Conservation (phyloP, 2,113 vertebrate species). For the Arothron firmamentum region DNA sequence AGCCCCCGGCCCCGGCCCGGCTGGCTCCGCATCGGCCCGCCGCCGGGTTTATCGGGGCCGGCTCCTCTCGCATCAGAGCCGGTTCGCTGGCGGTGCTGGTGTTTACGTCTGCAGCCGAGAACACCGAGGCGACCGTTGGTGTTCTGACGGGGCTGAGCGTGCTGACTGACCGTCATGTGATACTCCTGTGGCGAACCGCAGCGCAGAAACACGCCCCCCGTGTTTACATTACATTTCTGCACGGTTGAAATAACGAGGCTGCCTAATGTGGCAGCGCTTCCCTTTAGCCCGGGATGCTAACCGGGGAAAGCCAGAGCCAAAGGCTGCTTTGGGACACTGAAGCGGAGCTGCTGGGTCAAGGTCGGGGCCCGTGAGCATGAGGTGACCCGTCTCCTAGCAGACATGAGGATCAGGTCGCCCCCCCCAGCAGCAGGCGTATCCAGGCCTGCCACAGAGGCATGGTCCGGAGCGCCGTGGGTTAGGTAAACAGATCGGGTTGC, state of each 20-base stretch:
- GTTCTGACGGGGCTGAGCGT: slow-evolving; percentile 4
- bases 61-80: background rate
- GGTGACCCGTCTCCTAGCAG: slow-evolving; percentile 13
- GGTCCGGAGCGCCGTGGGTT: slow-evolving; percentile 25
- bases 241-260: too few relatives aligned
- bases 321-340: too few relatives aligned
- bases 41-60: too few relatives aligned
- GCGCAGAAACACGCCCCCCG: slow-evolving; percentile 40
- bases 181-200: slow-evolving; percentile 70
- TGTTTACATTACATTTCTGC: slow-evolving; percentile 17
- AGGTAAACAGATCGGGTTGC: slow-evolving; percentile 65
- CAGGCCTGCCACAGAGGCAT: slow-evolving; percentile 25
- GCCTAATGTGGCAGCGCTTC: too few relatives aligned
- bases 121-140: background rate
- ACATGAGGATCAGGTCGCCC: slow-evolving; percentile 24
- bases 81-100: slow-evolving; percentile 2
- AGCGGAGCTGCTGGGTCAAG: background rate
- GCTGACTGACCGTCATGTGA: slow-evolving; percentile 62
- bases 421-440: slow-evolving; percentile 27
- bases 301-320: too few relatives aligned
- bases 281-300: too few relatives aligned
- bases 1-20: background rate
- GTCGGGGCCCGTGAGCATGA: background rate
- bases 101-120: slow-evolving; percentile 17
- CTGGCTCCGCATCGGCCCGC: too few relatives aligned